Base-by-base conservation (phyloP, 2,888 invertebrate genomes). In the Mimas tiliae region DNA sequence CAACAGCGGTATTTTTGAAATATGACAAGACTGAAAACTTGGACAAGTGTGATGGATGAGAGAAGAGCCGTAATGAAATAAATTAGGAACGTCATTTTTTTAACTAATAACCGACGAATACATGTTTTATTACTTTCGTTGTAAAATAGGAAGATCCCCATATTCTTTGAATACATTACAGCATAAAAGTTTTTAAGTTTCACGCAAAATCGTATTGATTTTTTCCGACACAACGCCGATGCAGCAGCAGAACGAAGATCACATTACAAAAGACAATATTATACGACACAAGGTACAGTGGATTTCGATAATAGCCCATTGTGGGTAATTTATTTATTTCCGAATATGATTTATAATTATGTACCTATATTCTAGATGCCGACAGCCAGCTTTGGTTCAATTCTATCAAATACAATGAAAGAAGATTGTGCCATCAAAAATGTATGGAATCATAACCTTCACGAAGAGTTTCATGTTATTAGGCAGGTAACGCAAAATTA, bases 381-480 rank as follows among this genome's bases (percentile, higher is more conserved):
- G 84, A 95, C 96, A 79, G 96, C 96, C 81, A 95, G 95, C 87
- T 95, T 95, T 83, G 95, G 95, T 74, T 84, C 94, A 67, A 73
- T 91, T 72, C 77, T 90, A 58, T 84, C 87, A 70, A 77, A 89
- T 67, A 84, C 85, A 72, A 85, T 85, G 77, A 97, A 97, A 89
- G 97, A 97, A 89, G 98, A 98, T 85, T 98, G 97, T 92, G 98
- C 98, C 65, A 99, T 99, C 75, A 96, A 98, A 83, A 99, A 99
- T 95, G 99, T 99, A 33, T 99, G 99, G 99, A 97, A 97, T 76
- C 96, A 97, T 84, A 99, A 99, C 92, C 94, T 99, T 75, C 98
- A 99, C 88, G 98, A 99, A 84, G 99, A 99, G 90, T 99, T 99
- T 89, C 96, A 97, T 76, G 96, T 97, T 68, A 98, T 99, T 78